Conservation (phyloP, 1,140 invertebrate species). For the Hirudo medicinalis region DNA sequence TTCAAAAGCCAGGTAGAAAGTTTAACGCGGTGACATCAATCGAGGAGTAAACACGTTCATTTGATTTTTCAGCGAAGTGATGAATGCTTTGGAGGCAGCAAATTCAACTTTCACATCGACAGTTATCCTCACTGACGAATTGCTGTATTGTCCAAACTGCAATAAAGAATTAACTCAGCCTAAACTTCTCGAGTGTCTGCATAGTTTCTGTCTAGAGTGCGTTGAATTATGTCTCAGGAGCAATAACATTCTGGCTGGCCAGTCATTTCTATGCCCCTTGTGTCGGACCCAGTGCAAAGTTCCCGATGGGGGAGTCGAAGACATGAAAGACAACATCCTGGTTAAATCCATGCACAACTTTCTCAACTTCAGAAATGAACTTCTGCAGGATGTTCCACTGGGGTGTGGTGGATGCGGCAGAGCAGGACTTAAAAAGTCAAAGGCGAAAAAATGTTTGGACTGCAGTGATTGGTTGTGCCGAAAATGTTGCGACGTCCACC, state of each 20-base stretch:
- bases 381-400: conserved; percentile 9
- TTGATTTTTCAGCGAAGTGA: background rate
- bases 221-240: conserved; percentile 14
- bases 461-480: conserved; percentile 23
- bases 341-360: conserved; percentile 19
- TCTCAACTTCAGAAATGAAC: conserved; percentile 13
- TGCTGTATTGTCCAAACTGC: conserved; percentile 20
- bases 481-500: conserved; percentile 19
- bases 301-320: conserved; percentile 17
- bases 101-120: conserved; percentile 3
- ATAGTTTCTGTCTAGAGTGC: conserved; percentile 24
- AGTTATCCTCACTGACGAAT: background rate
- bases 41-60: background rate
- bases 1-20: no score
- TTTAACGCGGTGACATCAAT: no score
- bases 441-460: conserved; percentile 19
- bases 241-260: conserved; percentile 18
- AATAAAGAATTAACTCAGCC: conserved; percentile 16
- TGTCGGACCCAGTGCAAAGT: conserved; percentile 20
- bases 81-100: background rate
- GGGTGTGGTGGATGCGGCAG: conserved; percentile 4
- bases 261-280: conserved; percentile 22
- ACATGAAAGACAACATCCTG: conserved; percentile 20
- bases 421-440: background rate
- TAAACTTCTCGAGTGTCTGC: conserved; percentile 21